These are phyloP conservation scores for Cardiocondyla obscurior DNA, from an alignment of 1,140 invertebrate species.

Conservation along the genomic window DNA sequence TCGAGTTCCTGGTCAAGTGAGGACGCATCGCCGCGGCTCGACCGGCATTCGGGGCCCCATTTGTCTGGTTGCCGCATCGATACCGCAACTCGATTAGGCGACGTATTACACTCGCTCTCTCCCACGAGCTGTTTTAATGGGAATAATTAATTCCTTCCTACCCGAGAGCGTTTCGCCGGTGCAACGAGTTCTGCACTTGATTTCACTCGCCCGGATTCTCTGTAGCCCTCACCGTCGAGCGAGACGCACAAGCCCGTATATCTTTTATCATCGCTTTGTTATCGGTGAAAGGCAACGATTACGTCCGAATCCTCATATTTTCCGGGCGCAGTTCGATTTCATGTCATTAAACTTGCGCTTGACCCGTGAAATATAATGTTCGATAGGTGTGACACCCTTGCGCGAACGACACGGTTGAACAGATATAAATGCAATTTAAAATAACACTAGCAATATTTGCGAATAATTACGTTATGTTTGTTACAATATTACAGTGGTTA, in stretches of 20 bases:
- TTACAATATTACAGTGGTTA: background rate
- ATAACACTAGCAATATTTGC: background rate
- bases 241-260: background rate
- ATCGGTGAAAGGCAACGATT: slow-evolving; percentile 21
- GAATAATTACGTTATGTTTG: background rate
- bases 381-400: background rate
- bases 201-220: background rate
- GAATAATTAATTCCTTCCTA: slow-evolving; percentile 13
- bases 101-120: background rate
- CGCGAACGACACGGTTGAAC: background rate
- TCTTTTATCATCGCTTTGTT: slow-evolving; percentile 29
- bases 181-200: background rate
- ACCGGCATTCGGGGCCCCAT: slow-evolving; percentile 26
- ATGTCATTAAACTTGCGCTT: slow-evolving; percentile 7
- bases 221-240: background rate
- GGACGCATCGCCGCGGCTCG: background rate
- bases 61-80: slow-evolving; percentile 5
- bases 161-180: background rate
- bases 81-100: slow-evolving; percentile 29
- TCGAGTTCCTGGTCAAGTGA: background rate
- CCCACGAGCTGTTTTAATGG: background rate
- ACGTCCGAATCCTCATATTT: slow-evolving; percentile 11
- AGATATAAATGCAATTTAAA: slow-evolving; percentile 13
- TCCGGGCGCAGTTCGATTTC: background rate
- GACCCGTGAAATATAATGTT: background rate